phyloP scores from a whole-genome alignment of 2,797 vertebrate species.

The Glyptemys insculpta region DNA sequence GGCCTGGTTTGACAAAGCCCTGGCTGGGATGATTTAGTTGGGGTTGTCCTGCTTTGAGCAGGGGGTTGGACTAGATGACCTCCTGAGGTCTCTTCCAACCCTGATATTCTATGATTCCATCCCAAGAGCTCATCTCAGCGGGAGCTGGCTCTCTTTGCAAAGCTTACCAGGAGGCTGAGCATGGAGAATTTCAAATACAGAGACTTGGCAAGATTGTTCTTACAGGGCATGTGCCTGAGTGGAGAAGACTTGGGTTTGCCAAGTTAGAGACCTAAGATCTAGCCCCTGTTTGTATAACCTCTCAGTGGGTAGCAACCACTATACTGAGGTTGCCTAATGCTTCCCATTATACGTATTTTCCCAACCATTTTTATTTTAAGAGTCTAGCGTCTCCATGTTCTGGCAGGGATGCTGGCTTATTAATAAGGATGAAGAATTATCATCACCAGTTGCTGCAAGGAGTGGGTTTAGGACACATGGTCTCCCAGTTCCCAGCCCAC shows the following conservation, averaged over 20 bases:
- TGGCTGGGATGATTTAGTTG: no score
- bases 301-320: not conserved
- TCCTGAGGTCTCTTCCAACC: no score
- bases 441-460: no score
- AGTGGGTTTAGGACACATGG: no score
- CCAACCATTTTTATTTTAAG: not conserved
- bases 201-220: not conserved
- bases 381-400: not conserved
- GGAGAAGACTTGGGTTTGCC: not conserved
- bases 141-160: not conserved
- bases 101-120: not conserved
- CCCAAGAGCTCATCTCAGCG: rapidly evolving
- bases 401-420: not conserved
- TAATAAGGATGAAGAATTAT: no score
- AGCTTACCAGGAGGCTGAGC: not conserved
- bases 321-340: not conserved
- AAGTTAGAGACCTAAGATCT: not conserved
- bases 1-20: no score
- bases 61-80: no score
- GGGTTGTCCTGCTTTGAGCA: no score
- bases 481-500: not conserved
- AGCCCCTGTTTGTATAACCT: not conserved
- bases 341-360: not conserved
- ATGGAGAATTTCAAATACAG: not conserved
- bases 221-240: not conserved